A percentile compares a stretch with the other conserved stretches of the same genome.
These are phyloP conservation scores for Hanleya hanleyi DNA, from an alignment of 2,888 invertebrate genomes.

Conservation along the genomic window DNA sequence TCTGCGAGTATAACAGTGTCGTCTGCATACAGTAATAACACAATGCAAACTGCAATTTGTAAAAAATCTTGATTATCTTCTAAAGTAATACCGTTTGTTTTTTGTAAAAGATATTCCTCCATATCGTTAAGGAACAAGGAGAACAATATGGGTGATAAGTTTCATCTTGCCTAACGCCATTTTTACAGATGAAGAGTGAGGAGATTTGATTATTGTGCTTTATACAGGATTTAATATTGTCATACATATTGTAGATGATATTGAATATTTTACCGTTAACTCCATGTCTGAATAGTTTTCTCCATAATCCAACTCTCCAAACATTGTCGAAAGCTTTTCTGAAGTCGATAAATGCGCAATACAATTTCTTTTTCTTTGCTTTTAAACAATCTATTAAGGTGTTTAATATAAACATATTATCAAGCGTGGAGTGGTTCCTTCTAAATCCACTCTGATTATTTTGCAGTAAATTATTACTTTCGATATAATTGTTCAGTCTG, in stretches of 20 bases:
- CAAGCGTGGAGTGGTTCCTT: not conserved
- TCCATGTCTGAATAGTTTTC: not conserved
- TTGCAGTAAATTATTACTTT: not conserved
- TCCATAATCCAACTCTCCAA: conserved; percentile 2
- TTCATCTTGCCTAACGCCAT: no score
- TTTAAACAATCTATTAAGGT: not conserved
- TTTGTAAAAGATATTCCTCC: not conserved
- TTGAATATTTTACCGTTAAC: not conserved
- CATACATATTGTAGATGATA: not conserved
- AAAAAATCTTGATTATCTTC: no score
- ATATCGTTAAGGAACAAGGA: not conserved
- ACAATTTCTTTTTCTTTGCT: not conserved
- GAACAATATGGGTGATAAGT: conserved; percentile 2
- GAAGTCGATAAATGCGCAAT: not conserved
- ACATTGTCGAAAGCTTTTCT: conserved; percentile 6
- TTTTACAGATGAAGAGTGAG: no score
- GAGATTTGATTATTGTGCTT: no score
- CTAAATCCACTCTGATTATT: not conserved
- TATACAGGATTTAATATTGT: not conserved
- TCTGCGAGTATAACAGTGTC: conserved; percentile 8
- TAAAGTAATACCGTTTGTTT: no score
- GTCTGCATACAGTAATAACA: conserved; percentile 15
- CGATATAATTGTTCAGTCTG: not conserved
- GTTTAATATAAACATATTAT: not conserved
- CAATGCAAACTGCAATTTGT: not conserved